Conservation (phyloP, 2,797 vertebrate genomes). For the Podarcis siculus region DNA sequence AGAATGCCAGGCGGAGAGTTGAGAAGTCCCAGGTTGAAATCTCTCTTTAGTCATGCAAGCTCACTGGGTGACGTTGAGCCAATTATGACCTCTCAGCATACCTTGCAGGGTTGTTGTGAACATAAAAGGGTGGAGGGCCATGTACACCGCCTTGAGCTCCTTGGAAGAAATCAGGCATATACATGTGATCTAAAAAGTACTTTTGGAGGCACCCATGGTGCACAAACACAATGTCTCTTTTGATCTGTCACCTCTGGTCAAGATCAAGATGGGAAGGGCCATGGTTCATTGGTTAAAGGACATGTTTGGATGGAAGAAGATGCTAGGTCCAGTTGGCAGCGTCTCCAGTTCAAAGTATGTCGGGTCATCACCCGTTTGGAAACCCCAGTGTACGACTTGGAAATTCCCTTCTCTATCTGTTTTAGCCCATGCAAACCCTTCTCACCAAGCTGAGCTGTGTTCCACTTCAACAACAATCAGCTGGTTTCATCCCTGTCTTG, state of each 20-base stretch:
- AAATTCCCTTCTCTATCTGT: too few relatives aligned
- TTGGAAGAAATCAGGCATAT: background rate
- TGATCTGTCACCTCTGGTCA: background rate
- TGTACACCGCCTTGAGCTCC: background rate
- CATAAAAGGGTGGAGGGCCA: background rate
- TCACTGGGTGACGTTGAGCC: background rate
- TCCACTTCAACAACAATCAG: too few relatives aligned
- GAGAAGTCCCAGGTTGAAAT: background rate
- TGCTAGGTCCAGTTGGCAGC: background rate
- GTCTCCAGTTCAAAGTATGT: too few relatives aligned
- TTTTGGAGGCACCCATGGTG: background rate
- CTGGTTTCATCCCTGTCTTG: background rate
- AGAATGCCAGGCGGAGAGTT: background rate
- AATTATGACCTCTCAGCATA: background rate
- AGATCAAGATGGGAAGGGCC: background rate
- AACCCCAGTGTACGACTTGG: background rate
- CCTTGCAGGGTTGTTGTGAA: background rate
- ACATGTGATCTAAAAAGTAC: background rate
- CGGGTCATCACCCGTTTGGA: background rate
- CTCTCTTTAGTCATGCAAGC: background rate
- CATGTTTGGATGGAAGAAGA: background rate
- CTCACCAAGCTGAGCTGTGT: too few relatives aligned
- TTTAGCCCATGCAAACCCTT: too few relatives aligned
- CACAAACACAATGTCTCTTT: too few relatives aligned
- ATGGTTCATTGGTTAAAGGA: background rate